These are phyloP conservation scores for Mormyrops boulengeri DNA, from an alignment of 2,797 vertebrate genomes.

Conservation along the genomic window DNA sequence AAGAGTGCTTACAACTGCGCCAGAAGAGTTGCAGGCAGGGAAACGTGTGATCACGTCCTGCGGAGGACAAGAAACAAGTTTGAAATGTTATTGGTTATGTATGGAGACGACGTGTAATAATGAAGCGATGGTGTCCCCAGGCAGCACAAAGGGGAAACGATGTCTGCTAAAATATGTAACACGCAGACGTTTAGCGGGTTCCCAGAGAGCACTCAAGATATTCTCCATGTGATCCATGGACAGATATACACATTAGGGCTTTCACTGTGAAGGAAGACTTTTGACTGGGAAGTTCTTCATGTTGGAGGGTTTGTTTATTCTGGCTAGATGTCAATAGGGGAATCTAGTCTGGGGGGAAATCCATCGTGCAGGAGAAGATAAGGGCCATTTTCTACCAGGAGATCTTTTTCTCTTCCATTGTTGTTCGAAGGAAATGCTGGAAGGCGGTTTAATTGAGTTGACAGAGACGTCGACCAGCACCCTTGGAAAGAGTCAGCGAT, in stretches of 20 bases:
- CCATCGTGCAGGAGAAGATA: slow-evolving; percentile 19
- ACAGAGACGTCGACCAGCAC: slow-evolving; percentile 17
- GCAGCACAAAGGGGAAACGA: neutral
- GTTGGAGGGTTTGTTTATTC: slow-evolving; percentile 34
- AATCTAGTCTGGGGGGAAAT: slow-evolving; percentile 8
- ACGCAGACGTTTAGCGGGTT: neutral
- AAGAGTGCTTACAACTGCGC: too few species aligned
- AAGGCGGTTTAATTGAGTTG: slow-evolving; percentile 18
- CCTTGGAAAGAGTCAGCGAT: slow-evolving; percentile 29
- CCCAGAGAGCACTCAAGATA: neutral
- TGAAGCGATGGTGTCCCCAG: neutral
- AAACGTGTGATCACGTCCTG: neutral
- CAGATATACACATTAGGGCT: neutral
- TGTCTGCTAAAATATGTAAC: neutral
- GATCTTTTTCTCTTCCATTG: slow-evolving; percentile 8
- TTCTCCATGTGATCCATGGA: neutral
- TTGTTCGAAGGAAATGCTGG: neutral
- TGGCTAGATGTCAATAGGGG: slow-evolving; percentile 27
- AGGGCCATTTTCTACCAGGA: slow-evolving; percentile 6
- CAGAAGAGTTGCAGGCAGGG: neutral
- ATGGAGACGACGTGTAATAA: neutral
- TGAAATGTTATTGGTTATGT: neutral
- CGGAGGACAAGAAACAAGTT: neutral
- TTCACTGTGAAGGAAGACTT: slow-evolving; percentile 19
- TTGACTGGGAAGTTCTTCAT: slow-evolving; percentile 28